Evolutionary conservation across 2,888 invertebrate species (phyloP).

Genomic region (Gymnocheta viridis): DNA sequence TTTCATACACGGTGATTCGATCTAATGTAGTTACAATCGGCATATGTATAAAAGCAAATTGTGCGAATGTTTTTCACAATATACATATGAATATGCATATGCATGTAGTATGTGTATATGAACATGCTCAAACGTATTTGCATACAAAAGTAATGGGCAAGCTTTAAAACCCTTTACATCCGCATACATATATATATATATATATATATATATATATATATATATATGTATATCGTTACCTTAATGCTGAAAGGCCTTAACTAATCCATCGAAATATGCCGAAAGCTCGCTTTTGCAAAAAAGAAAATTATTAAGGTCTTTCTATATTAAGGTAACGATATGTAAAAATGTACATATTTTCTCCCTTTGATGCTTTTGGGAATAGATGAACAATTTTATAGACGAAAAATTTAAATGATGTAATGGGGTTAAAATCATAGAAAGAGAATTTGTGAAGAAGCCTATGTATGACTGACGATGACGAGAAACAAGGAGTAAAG

Average conservation of each 20-base stretch:
- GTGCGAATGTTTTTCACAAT: conserved; percentile 45
- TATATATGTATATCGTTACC: neutral
- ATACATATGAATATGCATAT: neutral
- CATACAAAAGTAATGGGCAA: conserved; percentile 58
- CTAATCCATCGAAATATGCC: no score
- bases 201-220: neutral
- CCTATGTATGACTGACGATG: neutral
- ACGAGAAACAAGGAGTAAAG: conserved; percentile 6
- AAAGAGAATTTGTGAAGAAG: conserved; percentile 22
- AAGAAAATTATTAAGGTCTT: no score
- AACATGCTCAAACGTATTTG: neutral
- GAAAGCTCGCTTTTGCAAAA: no score
- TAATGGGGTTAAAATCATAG: conserved; percentile 60
- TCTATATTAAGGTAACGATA: no score
- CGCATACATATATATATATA: conserved; percentile 36
- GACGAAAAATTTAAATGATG: conserved; percentile 61
- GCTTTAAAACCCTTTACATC: conserved; percentile 37
- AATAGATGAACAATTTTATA: conserved; percentile 59
- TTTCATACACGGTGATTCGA: no score
- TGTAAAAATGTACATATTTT: conserved; percentile 16
- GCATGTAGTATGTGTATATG: no score
- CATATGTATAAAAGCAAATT: conserved; percentile 53
- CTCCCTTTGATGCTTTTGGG: conserved; percentile 64
- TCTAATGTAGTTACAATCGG: no score
- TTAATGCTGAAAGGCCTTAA: no score